Evolutionary conservation across 2,113 vertebrate genomes (phyloP).

Genomic region (Phalacrocorax aristotelis): DNA sequence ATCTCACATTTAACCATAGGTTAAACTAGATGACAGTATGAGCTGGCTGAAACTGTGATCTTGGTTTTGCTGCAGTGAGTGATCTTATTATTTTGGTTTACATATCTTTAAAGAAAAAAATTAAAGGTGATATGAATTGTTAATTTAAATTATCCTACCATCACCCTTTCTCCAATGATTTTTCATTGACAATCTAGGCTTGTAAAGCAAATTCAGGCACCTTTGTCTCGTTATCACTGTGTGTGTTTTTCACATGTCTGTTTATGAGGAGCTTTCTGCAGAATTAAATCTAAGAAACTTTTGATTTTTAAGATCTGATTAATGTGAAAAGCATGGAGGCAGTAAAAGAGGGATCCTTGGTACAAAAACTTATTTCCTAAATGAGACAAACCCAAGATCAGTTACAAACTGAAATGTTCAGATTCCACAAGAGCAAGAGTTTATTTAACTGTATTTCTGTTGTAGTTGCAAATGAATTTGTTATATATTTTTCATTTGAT

Average conservation of each 20-base stretch:
- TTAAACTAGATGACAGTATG: slow-evolving; percentile 31
- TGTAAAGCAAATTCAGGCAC: background rate
- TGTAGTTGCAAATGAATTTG: background rate
- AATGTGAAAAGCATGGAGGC: background rate
- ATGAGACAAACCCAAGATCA: background rate
- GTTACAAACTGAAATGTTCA: background rate
- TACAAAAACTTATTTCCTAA: background rate
- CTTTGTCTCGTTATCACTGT: background rate
- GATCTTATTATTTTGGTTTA: slow-evolving; percentile 25
- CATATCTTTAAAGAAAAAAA: background rate
- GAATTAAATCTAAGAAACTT: background rate
- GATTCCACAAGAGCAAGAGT: background rate
- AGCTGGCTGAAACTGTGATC: background rate
- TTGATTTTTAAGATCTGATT: slow-evolving; percentile 4
- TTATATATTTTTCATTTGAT: background rate
- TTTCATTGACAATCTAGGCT: slow-evolving; percentile 17
- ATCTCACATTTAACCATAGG: slow-evolving; percentile 24
- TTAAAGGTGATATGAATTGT: background rate
- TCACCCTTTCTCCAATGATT: background rate
- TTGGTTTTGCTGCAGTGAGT: background rate
- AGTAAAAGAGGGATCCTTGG: background rate
- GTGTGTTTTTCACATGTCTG: background rate
- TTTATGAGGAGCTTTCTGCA: background rate
- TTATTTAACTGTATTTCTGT: background rate
- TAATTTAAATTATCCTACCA: background rate